Evolutionary conservation across 2,113 vertebrate genomes (phyloP).

Genomic region (Oceanites oceanicus): DNA sequence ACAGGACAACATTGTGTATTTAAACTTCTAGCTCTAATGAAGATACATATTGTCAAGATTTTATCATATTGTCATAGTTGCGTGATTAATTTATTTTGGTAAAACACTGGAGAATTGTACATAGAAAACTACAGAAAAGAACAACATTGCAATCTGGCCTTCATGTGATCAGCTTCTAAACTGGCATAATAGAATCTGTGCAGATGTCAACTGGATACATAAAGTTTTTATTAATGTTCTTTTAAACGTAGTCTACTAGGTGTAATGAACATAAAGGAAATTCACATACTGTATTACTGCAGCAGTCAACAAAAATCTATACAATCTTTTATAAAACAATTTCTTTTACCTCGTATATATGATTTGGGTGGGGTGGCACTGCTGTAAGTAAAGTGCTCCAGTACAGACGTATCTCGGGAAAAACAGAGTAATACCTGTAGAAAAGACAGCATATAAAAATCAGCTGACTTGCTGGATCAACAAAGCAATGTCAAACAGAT

Average conservation of each 20-base stretch:
- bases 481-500: background rate
- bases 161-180: background rate
- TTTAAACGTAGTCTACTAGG: background rate
- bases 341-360: slow-evolving; percentile 86
- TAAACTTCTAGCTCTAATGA: background rate
- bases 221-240: background rate
- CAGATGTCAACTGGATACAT: background rate
- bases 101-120: background rate
- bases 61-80: background rate
- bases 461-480: background rate
- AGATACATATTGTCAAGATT: background rate
- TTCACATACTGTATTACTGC: background rate
- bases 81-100: background rate
- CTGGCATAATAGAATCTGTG: background rate
- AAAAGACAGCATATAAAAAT: slow-evolving; percentile 3
- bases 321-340: background rate
- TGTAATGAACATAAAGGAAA: background rate
- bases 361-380: slow-evolving; percentile 94
- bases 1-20: background rate
- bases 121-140: background rate
- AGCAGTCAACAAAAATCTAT: background rate
- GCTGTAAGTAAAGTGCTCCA: slow-evolving; percentile 92
- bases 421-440: slow-evolving; percentile 93
- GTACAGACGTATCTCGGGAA: slow-evolving; percentile 90
- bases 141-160: background rate